Conservation (phyloP, 2,888 invertebrate species). For the Pseudococcus jackbeardsleyi region DNA sequence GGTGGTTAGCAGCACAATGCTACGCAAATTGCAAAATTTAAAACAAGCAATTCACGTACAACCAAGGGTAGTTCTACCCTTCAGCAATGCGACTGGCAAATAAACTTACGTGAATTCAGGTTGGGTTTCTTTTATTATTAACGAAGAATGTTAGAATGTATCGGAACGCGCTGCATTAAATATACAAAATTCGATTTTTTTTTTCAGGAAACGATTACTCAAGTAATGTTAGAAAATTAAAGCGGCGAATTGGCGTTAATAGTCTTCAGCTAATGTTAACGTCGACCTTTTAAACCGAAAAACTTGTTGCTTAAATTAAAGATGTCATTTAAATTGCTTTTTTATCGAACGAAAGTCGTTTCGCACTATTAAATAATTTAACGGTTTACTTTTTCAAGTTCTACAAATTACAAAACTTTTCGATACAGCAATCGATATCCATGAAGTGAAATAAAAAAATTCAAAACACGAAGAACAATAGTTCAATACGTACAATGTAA, state of each 20-base stretch:
- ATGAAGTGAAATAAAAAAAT: neutral
- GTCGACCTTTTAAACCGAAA: conserved; percentile 24
- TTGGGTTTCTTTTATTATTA: neutral
- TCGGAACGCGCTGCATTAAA: neutral
- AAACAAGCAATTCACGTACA: too few species aligned
- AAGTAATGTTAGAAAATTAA: neutral
- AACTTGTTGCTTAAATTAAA: conserved; percentile 51
- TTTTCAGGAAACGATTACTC: neutral
- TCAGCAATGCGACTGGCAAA: neutral
- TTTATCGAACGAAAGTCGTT: conserved; percentile 29
- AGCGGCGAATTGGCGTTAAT: neutral
- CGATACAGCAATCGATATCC: conserved; percentile 9
- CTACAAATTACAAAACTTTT: neutral
- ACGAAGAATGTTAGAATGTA: neutral
- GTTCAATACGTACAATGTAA: neutral
- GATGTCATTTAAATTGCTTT: conserved; percentile 23
- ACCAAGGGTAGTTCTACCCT: too few species aligned
- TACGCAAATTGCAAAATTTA: too few species aligned
- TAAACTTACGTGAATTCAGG: neutral
- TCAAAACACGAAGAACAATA: neutral
- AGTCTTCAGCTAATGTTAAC: neutral
- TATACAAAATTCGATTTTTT: neutral
- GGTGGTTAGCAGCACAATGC: too few species aligned
- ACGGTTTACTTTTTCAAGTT: conserved; percentile 16
- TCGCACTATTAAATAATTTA: conserved; percentile 43